phyloP scores from a whole-genome alignment of 2,888 invertebrate genomes.

The Amphipoea oculea region DNA sequence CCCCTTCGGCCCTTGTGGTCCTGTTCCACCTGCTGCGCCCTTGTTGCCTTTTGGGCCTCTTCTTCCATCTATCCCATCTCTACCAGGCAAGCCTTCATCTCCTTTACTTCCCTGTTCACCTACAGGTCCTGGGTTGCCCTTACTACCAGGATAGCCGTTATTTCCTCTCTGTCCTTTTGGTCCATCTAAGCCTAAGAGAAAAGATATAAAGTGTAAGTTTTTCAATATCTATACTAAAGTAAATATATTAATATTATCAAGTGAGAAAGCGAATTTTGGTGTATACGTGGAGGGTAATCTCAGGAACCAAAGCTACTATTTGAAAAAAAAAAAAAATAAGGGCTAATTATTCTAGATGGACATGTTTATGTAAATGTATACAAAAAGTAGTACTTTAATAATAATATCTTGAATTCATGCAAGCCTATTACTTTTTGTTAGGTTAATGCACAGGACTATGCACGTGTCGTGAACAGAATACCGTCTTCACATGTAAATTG shows the following conservation, averaged over 20 bases:
- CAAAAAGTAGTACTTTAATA: not conserved
- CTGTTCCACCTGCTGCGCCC: conserved; percentile 84
- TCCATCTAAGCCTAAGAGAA: conserved; percentile 79
- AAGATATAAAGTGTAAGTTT: conserved; percentile 13
- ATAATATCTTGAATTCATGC: not conserved
- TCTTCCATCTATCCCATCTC: conserved; percentile 89
- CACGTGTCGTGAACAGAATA: not conserved
- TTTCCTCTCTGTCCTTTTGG: conserved; percentile 81
- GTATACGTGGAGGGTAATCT: not conserved
- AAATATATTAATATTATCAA: too few relatives aligned
- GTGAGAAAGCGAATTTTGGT: not conserved
- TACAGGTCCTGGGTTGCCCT: conserved; percentile 78
- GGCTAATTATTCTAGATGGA: not conserved
- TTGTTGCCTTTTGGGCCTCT: conserved; percentile 85
- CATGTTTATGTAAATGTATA: not conserved
- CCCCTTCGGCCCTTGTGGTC: conserved; percentile 89
- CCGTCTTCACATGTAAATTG: not conserved
- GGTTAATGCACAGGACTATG: not conserved
- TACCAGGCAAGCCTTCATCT: conserved; percentile 74
- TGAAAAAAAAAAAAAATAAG: not conserved
- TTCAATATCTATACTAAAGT: not conserved
- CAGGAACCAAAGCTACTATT: not conserved
- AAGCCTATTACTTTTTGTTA: not conserved
- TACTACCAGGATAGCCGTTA: conserved; percentile 78
- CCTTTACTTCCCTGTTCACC: conserved; percentile 81